Percentiles rank a stretch among this genome's conserved stretches.
Evolutionary conservation across 2,888 invertebrate species (phyloP).

Genomic region (Yponomeuta cagnagella): DNA sequence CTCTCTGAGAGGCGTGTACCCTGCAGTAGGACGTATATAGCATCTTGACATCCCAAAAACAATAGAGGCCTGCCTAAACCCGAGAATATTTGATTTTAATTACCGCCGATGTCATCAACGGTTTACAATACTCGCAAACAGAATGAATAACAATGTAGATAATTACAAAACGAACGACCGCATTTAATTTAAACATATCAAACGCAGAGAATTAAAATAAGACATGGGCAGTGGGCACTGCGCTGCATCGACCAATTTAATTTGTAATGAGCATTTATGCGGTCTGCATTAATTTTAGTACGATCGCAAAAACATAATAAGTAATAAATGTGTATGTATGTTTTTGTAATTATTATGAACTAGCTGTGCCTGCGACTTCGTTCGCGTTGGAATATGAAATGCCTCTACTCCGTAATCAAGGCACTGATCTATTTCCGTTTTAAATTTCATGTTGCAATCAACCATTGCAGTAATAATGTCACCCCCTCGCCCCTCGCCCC

Average conservation of each 20-base stretch:
- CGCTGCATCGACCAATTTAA: conserved; percentile 33
- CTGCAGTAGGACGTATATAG: too few relatives aligned
- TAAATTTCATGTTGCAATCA: too few relatives aligned
- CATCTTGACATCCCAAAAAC: too few relatives aligned
- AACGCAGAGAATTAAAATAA: conserved; percentile 33
- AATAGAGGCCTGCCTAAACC: not conserved
- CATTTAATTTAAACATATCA: conserved; percentile 38
- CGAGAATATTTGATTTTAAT: not conserved
- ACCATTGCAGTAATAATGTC: too few relatives aligned
- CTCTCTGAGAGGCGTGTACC: too few relatives aligned
- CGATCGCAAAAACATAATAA: conserved; percentile 14
- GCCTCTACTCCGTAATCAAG: too few relatives aligned
- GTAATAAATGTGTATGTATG: too few relatives aligned
- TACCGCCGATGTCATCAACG: not conserved
- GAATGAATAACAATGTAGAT: conserved; percentile 7
- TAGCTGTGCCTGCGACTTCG: too few relatives aligned
- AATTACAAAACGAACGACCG: conserved; percentile 25
- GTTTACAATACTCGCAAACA: not conserved
- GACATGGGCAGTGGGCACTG: not conserved
- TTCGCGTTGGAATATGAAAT: too few relatives aligned
- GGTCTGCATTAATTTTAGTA: conserved; percentile 31
- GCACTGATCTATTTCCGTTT: too few relatives aligned
- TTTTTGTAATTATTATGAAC: too few relatives aligned
- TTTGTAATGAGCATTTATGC: conserved; percentile 47
- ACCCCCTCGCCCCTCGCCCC: too few relatives aligned